These are phyloP conservation scores for Vicugna pacos DNA, from an alignment of 2,113 vertebrate species.

Conservation along the genomic window DNA sequence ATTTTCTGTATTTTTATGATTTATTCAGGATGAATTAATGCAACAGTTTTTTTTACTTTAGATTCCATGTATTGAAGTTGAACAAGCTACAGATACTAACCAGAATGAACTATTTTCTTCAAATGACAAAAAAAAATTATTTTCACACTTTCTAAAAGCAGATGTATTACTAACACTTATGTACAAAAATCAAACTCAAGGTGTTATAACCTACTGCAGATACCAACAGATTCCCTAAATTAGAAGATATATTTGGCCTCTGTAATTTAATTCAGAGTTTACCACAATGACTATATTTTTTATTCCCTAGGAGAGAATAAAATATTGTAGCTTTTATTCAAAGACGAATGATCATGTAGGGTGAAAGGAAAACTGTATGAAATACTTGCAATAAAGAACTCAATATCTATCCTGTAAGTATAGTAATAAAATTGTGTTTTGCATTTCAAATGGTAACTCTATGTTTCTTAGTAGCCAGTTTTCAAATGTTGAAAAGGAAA, in stretches of 20 bases:
- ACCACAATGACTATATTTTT: slow-evolving; percentile 53
- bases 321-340: slow-evolving; percentile 70
- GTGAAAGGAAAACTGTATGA: slow-evolving; percentile 26
- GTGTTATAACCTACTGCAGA: neutral
- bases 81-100: slow-evolving; percentile 30
- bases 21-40: slow-evolving; percentile 70
- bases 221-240: slow-evolving; percentile 46
- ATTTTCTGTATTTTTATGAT: slow-evolving; percentile 66
- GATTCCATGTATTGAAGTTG: slow-evolving; percentile 51
- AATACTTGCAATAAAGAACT: slow-evolving; percentile 68
- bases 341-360: slow-evolving; percentile 54
- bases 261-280: slow-evolving; percentile 67
- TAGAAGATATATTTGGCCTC: slow-evolving; percentile 58
- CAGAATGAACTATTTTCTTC: slow-evolving; percentile 57
- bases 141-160: slow-evolving; percentile 54
- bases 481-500: neutral
- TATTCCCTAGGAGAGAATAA: slow-evolving; percentile 52
- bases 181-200: neutral
- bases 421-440: slow-evolving; percentile 36
- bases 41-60: slow-evolving; percentile 57
- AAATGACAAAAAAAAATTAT: slow-evolving; percentile 40
- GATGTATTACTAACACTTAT: slow-evolving; percentile 26
- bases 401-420: neutral
- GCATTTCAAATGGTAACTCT: slow-evolving; percentile 12
- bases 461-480: neutral